Percentiles rank a stretch among this genome's conserved stretches.
These are phyloP conservation scores for Acinonyx jubatus DNA, from an alignment of 2,113 vertebrate genomes.

Conservation along the genomic window DNA sequence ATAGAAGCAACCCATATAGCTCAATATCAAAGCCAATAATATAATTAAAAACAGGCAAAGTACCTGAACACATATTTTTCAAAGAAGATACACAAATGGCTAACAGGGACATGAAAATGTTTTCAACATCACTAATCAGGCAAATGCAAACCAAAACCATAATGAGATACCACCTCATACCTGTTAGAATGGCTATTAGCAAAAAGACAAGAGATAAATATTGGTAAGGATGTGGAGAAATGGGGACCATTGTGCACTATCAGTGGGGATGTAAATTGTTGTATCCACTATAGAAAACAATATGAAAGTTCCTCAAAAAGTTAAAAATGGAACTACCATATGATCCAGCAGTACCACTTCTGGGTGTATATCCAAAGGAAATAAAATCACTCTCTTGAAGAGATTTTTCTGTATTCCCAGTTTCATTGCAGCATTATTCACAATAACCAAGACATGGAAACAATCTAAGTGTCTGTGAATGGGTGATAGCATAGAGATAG, in stretches of 20 bases:
- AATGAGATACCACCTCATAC: not conserved
- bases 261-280: not conserved
- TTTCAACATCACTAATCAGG: not conserved
- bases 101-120: not conserved
- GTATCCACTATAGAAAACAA: not conserved
- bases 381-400: not conserved
- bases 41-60: not conserved
- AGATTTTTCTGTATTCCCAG: not conserved
- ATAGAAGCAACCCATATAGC: not conserved
- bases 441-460: not conserved
- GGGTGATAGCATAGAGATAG: not conserved
- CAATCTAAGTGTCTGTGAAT: not conserved
- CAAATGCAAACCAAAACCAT: not conserved
- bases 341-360: not conserved
- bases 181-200: not conserved
- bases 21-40: not conserved
- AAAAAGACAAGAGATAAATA: not conserved
- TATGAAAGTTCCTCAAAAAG: not conserved
- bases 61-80: not conserved
- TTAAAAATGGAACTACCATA: not conserved
- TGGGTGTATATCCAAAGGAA: not conserved
- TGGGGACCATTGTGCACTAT: not conserved
- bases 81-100: not conserved
- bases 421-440: not conserved
- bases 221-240: not conserved